Evolutionary conservation across 2,888 invertebrate genomes (phyloP).

Genomic region (Eupithecia abbreviata): DNA sequence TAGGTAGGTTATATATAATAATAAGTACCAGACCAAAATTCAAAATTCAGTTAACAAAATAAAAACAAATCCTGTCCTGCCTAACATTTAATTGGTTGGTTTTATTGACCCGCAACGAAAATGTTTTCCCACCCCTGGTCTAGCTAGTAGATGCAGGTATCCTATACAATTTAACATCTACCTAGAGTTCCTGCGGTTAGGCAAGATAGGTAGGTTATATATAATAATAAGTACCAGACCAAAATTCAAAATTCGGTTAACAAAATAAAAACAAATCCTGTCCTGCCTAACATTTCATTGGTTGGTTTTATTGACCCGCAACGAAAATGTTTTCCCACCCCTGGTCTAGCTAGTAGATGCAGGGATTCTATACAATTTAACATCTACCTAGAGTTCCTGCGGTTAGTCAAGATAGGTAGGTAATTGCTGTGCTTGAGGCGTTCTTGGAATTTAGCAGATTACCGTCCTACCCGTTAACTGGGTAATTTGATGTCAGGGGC

Average conservation of each 20-base stretch:
- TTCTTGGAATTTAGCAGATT: not conserved
- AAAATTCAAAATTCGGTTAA: too few species aligned
- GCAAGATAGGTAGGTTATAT: too few species aligned
- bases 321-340: not conserved
- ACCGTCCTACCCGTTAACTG: not conserved
- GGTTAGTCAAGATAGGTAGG: not conserved
- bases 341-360: not conserved
- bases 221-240: too few species aligned
- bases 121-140: not conserved
- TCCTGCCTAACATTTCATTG: too few species aligned
- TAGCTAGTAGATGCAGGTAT: not conserved
- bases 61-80: too few species aligned
- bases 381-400: not conserved
- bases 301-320: not conserved
- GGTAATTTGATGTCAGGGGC: slow-evolving; percentile 1
- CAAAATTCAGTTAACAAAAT: too few species aligned
- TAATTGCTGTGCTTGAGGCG: not conserved
- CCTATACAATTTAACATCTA: not conserved
- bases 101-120: not conserved
- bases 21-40: too few species aligned
- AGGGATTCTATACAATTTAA: not conserved
- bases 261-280: too few species aligned
- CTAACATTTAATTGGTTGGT: not conserved
- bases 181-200: not conserved
- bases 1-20: too few species aligned